phyloP scores from a whole-genome alignment of 2,888 invertebrate species.

The Endotricha flammealis region DNA sequence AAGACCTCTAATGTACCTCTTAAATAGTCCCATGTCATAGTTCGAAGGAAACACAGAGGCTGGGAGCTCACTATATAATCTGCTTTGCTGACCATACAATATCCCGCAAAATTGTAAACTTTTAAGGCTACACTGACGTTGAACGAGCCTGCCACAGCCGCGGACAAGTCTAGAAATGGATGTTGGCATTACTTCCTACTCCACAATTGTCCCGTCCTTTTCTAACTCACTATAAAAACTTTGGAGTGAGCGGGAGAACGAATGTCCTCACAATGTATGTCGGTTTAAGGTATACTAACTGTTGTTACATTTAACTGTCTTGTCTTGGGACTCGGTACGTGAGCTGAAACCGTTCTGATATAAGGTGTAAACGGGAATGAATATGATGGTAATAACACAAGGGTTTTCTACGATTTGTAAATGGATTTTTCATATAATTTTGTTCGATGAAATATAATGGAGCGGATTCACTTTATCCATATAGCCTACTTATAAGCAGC shows the following conservation, averaged over 20 bases:
- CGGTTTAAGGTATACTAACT: constrained; percentile 13
- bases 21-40: too few relatives aligned
- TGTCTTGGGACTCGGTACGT: constrained; percentile 9
- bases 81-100: too few relatives aligned
- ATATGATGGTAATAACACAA: too few relatives aligned
- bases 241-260: not conserved
- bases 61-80: too few relatives aligned
- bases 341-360: not conserved
- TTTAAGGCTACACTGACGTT: not conserved
- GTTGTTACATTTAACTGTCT: constrained; percentile 16
- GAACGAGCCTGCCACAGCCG: constrained; percentile 30
- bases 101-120: too few relatives aligned
- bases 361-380: not conserved
- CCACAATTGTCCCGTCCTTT: constrained; percentile 4
- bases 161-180: constrained; percentile 37
- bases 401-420: too few relatives aligned
- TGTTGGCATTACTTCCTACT: constrained; percentile 35
- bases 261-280: constrained; percentile 10
- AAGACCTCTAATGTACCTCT: too few relatives aligned
- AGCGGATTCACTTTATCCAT: too few relatives aligned
- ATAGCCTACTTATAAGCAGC: too few relatives aligned
- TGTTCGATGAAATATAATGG: too few relatives aligned
- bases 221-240: not conserved
- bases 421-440: too few relatives aligned
- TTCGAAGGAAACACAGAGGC: too few relatives aligned